Conservation (phyloP, 2,797 vertebrate species). For the Botia kubotai region DNA sequence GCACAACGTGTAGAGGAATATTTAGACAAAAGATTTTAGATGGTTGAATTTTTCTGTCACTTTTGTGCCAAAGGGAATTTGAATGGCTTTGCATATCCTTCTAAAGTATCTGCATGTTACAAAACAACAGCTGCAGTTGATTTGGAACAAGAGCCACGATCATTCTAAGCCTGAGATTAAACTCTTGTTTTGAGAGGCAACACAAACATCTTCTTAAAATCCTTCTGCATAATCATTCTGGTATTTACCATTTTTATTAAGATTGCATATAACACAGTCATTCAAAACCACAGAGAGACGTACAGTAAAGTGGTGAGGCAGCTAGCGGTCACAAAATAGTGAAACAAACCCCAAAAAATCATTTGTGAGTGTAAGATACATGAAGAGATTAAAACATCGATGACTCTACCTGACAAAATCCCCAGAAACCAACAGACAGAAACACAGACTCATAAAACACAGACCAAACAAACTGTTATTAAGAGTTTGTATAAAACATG, state of each 20-base stretch:
- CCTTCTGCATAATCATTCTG: neutral
- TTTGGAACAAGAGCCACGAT: neutral
- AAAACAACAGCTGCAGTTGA: neutral
- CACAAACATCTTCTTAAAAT: neutral
- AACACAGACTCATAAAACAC: too few relatives aligned
- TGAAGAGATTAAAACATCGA: neutral
- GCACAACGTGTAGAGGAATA: too few relatives aligned
- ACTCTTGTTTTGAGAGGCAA: neutral
- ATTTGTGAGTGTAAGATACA: slow-evolving; percentile 1
- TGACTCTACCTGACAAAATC: neutral
- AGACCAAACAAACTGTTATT: too few relatives aligned
- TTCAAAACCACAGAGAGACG: neutral
- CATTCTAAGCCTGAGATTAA: neutral
- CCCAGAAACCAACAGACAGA: neutral
- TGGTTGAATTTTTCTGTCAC: too few relatives aligned
- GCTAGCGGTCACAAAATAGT: neutral
- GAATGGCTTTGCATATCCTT: neutral
- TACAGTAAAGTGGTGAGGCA: slow-evolving; percentile 12
- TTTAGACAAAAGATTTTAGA: neutral
- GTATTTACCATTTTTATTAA: slow-evolving; percentile 16
- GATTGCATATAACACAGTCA: slow-evolving; percentile 17
- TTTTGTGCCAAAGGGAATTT: too few relatives aligned
- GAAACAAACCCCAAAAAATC: neutral
- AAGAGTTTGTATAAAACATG: too few relatives aligned
- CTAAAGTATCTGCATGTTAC: neutral